Evolutionary conservation across 2,888 invertebrate species (phyloP).

Genomic region (Ischnus inquisitorius): DNA sequence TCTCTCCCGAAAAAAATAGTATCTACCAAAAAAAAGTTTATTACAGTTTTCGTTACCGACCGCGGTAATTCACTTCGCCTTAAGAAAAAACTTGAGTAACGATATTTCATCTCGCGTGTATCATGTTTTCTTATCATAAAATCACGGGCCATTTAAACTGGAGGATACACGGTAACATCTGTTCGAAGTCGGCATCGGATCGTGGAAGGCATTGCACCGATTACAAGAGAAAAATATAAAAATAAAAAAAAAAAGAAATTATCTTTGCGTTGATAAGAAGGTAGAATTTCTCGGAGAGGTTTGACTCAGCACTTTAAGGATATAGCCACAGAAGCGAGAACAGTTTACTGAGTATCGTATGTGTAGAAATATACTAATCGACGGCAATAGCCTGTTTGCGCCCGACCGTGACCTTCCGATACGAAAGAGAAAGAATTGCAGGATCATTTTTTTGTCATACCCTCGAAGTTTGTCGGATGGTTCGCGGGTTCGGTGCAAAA

Average conservation of each 20-base stretch:
- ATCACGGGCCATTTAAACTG: constrained; percentile 50
- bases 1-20: too few relatives aligned
- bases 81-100: constrained; percentile 24
- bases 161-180: constrained; percentile 30
- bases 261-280: constrained; percentile 31
- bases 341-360: constrained; percentile 39
- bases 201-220: constrained; percentile 24
- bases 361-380: constrained; percentile 36
- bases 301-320: constrained; percentile 61
- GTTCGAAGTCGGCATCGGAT: constrained; percentile 41
- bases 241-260: constrained; percentile 11
- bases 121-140: constrained; percentile 73
- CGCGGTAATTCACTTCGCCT: too few relatives aligned
- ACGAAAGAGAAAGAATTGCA: background rate
- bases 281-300: constrained; percentile 58
- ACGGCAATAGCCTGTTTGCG: constrained; percentile 5
- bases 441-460: background rate
- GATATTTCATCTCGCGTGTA: constrained; percentile 71
- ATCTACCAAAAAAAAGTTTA: too few relatives aligned
- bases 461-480: background rate
- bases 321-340: constrained; percentile 52
- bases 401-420: background rate
- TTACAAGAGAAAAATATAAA: background rate
- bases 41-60: too few relatives aligned
- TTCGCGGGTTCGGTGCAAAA: background rate